Evolutionary conservation across 2,797 vertebrate species (phyloP), one percentile per base, ranked within the genome.

Genomic region (Antennarius maculatus): DNA sequence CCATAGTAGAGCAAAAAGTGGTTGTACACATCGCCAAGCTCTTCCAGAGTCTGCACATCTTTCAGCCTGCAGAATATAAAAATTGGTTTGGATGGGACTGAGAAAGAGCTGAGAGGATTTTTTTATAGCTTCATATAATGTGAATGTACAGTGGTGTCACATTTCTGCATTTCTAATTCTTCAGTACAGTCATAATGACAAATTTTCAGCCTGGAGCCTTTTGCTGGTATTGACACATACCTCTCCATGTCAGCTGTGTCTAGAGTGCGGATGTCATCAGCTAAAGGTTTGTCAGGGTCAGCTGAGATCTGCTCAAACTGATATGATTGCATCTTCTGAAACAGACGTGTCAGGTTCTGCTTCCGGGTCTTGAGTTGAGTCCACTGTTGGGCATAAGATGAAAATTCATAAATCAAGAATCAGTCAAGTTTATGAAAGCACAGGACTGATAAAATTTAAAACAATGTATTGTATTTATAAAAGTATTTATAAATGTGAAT

Each of bases 1-100:
- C 98, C 98, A 10, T 99, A 99, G 88, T 99, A 99, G 5, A 99
- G 95, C 79, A 99, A 86, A 70, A 99, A 99, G 85, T 99, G 97
- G 86, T 98, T 97, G 87, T 99, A 99, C 39, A 99, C 97, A 0
- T 99, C 98, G 45, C 96, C 94, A 73, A 99, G 92, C 76, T 99
- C 98, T 2, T 99, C 98, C 76, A 98, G 96, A 52, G 96, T 97
- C 76, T 98, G 96, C 54, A 99, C 97, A 0, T 99, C 97, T 87
- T 98, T 99, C 54, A 99, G 87, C 84, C 98, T 99, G 41, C 1
- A 54, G 16, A 53, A 0, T 0, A 65, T 5, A 12, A 45, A 23
- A 37, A 54, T 0, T 51, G 11, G 18, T 51, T 47, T 18, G 6
- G 56, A 50, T 15, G 7, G 1, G n/a, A 31, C 5, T 45, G 52